Evolutionary conservation across 2,797 vertebrate species (phyloP), one percentile per base, ranked within the genome.

Genomic region (Hydrophis major): DNA sequence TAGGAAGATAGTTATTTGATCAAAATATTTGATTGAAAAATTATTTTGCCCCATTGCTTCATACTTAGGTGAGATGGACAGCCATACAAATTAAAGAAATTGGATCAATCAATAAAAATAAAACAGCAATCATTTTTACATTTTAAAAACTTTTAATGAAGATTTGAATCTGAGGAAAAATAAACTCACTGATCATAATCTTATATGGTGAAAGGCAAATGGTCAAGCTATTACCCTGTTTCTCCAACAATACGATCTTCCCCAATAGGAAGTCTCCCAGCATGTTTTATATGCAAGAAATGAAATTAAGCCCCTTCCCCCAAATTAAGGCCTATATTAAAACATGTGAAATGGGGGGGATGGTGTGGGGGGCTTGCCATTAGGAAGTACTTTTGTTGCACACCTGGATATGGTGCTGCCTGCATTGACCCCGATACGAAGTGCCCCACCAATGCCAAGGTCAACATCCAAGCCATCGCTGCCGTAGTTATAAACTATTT

Each of bases 1-100:
- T 89, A 92, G 20, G 14, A 63, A 57, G 96, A 90, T 91, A 95
- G 92, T 12, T 60, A 89, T 69, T 94, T 90, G 93, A 93, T 95
- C 87, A 93, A 95, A 93, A 14, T n/a, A 78, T 4, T 4, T 57
- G 78, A 94, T 94, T 94, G 55, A 91, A 50, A 60, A 56, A 90
- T 32, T 47, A 42, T 93, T 86, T 94, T 94, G 53, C 8, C 69
- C 61, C 6, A 37, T n/a, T 78, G 37, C 37, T 78, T 42, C 28
- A 18, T 87, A 56, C 11, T 28, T 56, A 18, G 27, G 7, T 13
- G n/a, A 27, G 7, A 12, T 7, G 20, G 14, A 69, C 57, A 7
- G 69, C 32, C 18, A 78, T 42, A 78, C 37, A 78, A 78, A 78
- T 78, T 32, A 42, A 78, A 78, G 2, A 37, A 37, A 37, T 37